Percentiles rank a stretch among this genome's conserved stretches.
Evolutionary conservation across 92 coral and sea anemone species (phyloP).

Genomic region (Hydrozoanthus gracilis): DNA sequence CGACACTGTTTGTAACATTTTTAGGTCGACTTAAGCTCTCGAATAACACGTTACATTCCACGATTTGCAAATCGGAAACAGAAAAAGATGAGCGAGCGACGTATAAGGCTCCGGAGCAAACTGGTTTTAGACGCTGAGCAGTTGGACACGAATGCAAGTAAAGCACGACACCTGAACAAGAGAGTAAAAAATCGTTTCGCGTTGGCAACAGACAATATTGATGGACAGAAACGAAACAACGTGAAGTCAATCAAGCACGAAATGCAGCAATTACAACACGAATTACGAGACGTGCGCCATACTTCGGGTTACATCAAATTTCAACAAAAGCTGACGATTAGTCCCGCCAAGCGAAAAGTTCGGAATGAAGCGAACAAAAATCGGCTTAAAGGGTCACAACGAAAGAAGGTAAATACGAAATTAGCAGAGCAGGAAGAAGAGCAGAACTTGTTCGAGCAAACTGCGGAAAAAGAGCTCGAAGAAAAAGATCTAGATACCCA

Average conservation of each 20-base stretch:
- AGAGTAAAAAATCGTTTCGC: slow-evolving; percentile 72
- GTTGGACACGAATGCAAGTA: slow-evolving; percentile 76
- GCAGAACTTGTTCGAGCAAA: neutral
- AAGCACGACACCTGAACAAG: slow-evolving; percentile 77
- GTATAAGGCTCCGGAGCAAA: slow-evolving; percentile 57
- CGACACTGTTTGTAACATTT: neutral
- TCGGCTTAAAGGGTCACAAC: slow-evolving; percentile 9
- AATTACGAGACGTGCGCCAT: slow-evolving; percentile 82
- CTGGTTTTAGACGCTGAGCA: slow-evolving; percentile 68
- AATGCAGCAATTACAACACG: slow-evolving; percentile 79
- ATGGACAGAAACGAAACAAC: slow-evolving; percentile 63
- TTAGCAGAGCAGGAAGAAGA: neutral
- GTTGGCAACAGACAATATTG: slow-evolving; percentile 64
- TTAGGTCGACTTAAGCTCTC: neutral
- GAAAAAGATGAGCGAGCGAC: slow-evolving; percentile 66
- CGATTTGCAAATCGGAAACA: neutral
- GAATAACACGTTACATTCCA: neutral
- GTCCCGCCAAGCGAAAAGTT: slow-evolving; percentile 33
- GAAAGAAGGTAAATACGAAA: slow-evolving; percentile 21
- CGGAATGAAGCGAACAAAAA: slow-evolving; percentile 10
- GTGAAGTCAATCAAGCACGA: slow-evolving; percentile 81
- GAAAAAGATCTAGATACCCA: neutral
- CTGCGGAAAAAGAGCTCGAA: neutral
- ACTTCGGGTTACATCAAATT: slow-evolving; percentile 68
- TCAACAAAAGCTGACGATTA: neutral